Evolutionary conservation across 2,113 vertebrate genomes (phyloP), one percentile per base, ranked within the genome.

Genomic region (Peucedramus taeniatus): DNA sequence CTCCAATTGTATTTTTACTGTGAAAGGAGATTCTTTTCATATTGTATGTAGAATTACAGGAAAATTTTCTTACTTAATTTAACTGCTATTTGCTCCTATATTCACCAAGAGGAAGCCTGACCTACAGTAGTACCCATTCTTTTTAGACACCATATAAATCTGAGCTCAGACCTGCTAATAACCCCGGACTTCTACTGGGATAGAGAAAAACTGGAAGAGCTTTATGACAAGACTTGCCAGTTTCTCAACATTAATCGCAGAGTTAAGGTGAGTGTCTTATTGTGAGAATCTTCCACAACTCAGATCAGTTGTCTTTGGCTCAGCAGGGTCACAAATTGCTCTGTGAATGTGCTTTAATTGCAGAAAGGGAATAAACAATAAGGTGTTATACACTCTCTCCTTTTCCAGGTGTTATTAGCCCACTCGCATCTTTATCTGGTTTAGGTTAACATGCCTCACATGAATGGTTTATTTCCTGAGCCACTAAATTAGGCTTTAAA

Each of bases 171-270:
- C 96, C 98, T 99, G 54, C 98, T 99, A 45, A 98, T 99, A 94
- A 99, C 99, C 23, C 99, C 99, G 3, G 99, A 99, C 90, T 99
- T 99, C 98, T 99, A 99, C 97, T 99, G 99, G 99, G 99, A 99
- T 74, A 95, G 99, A 98, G 99, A 99, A 96, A 98, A 99, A 96
- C 98, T 99, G 80, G 99, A 99, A 93, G 98, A 98, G 68, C 99
- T 99, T 69, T 99, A 99, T 53, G 99, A 99, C 76, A 99, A 99
- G 96, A 99, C 99, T 2, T 99, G 99, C 87, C 99, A 99, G 89
- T 99, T 99, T 96, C 99, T 99, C 89, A 99, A 98, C 95, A 99
- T 99, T 66, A 98, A 98, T 92, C 99, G 99, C 65, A 98, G 99
- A 97, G 99, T 99, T 77, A 99, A 99, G 97, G 99, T 99, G 97